These are phyloP conservation scores for Centropus bengalensis DNA, from an alignment of 2,113 vertebrate genomes.

Conservation along the genomic window DNA sequence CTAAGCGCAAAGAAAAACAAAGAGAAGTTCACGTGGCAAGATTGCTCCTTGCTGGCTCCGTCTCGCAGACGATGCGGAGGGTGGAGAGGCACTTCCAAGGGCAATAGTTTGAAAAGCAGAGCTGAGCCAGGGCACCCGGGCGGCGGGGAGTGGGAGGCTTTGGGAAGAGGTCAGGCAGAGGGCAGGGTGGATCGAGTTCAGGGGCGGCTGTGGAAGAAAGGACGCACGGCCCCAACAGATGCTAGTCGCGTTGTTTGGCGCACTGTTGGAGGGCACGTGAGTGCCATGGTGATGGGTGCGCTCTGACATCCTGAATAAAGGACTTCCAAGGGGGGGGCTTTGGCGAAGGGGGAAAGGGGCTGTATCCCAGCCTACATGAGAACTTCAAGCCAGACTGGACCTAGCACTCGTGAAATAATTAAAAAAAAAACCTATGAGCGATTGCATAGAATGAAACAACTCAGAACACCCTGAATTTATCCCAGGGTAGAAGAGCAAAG, in stretches of 20 bases:
- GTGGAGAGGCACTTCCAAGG: constrained; percentile 20
- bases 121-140: not conserved
- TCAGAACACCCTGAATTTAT: not conserved
- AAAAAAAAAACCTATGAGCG: not conserved
- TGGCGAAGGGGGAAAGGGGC: not conserved
- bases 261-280: not conserved
- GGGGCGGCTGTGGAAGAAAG: constrained; percentile 14
- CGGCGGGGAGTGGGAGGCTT: not conserved
- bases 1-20: constrained; percentile 42
- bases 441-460: not conserved
- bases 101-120: not conserved
- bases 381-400: not conserved
- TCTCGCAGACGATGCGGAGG: not conserved
- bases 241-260: not conserved
- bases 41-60: not conserved
- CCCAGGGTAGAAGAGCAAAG: not conserved
- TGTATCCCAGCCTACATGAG: rapidly evolving
- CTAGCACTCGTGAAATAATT: not conserved
- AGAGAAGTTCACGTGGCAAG: constrained; percentile 29
- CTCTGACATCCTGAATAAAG: not conserved
- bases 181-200: constrained; percentile 32
- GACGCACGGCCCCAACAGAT: not conserved
- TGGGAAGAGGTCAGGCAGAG: constrained; percentile 48
- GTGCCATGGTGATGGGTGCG: constrained; percentile 21
- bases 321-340: not conserved